phyloP scores from a whole-genome alignment of 2,797 vertebrate genomes.

The Uromys caudimaculatus region DNA sequence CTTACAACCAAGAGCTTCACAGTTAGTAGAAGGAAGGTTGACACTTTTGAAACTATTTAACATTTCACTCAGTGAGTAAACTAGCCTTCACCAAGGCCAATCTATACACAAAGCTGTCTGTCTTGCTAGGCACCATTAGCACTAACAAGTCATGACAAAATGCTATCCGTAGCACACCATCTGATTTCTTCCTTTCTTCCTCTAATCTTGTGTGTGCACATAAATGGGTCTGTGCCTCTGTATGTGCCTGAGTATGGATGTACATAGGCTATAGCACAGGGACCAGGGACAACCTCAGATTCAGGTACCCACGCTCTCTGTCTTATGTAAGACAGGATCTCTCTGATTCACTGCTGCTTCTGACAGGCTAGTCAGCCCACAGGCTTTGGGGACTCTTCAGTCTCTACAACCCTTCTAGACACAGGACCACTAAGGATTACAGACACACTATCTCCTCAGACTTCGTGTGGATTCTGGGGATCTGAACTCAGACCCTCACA shows the following conservation, averaged over 20 bases:
- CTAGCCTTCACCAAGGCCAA: not conserved
- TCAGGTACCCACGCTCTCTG: not conserved
- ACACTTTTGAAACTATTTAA: not conserved
- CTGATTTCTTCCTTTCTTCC: not conserved
- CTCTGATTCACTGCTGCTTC: not conserved
- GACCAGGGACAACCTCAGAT: not conserved
- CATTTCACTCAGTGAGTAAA: not conserved
- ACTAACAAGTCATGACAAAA: slow-evolving; percentile 16
- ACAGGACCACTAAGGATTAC: not conserved
- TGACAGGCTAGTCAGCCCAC: not conserved
- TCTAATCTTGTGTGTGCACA: not conserved
- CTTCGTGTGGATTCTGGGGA: not conserved
- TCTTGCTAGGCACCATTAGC: not conserved
- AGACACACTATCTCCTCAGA: not conserved
- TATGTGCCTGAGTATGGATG: not conserved
- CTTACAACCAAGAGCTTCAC: slow-evolving; percentile 5
- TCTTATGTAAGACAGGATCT: not conserved
- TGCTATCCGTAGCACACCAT: not conserved
- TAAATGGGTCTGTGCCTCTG: not conserved
- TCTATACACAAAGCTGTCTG: not conserved
- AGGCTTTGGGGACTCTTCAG: not conserved
- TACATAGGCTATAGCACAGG: not conserved
- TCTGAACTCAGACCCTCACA: not conserved
- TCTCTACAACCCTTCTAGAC: not conserved
- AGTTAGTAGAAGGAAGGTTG: slow-evolving; percentile 30